Percentiles rank a stretch among this genome's conserved stretches.
Evolutionary conservation across 2,113 vertebrate species (phyloP).

Genomic region (Platichthys flesus): DNA sequence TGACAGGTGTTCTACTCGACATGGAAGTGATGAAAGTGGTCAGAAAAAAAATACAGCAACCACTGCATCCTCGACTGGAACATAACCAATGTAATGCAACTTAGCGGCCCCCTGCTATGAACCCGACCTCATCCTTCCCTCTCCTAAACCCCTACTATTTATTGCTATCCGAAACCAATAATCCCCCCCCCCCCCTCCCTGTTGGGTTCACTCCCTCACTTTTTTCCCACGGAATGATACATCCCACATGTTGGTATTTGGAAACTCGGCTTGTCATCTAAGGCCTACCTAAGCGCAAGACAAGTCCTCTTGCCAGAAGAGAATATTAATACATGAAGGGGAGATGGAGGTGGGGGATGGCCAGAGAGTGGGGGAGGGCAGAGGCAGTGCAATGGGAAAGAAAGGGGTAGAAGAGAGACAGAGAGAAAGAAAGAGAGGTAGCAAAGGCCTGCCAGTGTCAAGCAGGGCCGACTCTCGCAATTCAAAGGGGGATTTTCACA

Average conservation of each 20-base stretch:
- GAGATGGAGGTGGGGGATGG: slow-evolving; percentile 29
- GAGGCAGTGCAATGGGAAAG: slow-evolving; percentile 47
- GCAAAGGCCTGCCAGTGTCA: slow-evolving; percentile 50
- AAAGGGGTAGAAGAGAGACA: slow-evolving; percentile 32
- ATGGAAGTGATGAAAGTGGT: slow-evolving; percentile 1
- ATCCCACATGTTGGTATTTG: slow-evolving; percentile 71
- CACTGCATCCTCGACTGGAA: slow-evolving; percentile 4
- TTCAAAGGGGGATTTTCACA: slow-evolving; percentile 83
- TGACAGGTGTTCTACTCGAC: background rate
- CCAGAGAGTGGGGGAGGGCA: background rate
- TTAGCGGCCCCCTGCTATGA: slow-evolving; percentile 5
- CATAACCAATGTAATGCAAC: background rate
- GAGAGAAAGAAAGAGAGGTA: slow-evolving; percentile 60
- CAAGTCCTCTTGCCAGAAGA: slow-evolving; percentile 65
- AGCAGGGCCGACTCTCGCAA: slow-evolving; percentile 65
- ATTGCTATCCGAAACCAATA: slow-evolving; percentile 70
- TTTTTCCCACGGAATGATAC: slow-evolving; percentile 77
- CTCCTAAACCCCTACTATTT: slow-evolving; percentile 26
- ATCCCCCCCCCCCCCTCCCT: slow-evolving; percentile 62
- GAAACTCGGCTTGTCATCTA: slow-evolving; percentile 65
- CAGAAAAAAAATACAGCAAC: background rate
- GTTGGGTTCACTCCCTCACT: slow-evolving; percentile 57
- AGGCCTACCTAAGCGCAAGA: slow-evolving; percentile 64
- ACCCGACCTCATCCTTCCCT: background rate
- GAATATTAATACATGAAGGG: slow-evolving; percentile 76